phyloP scores from a whole-genome alignment of 92 coral and sea anemone genomes.

The Phenganax stokvisi region DNA sequence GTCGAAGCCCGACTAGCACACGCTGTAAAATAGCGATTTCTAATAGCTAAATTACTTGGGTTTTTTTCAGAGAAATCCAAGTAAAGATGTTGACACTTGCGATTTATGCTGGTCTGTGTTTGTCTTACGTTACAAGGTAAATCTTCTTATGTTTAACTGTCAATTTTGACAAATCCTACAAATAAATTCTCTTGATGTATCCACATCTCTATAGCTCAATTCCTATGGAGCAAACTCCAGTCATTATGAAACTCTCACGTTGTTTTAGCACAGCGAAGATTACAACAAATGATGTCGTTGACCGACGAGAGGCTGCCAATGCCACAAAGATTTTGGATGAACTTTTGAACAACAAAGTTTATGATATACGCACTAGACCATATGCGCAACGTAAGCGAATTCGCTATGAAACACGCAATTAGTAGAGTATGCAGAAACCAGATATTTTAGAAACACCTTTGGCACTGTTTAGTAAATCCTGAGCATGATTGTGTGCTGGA shows the following conservation, averaged over 20 bases:
- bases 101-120: conserved; percentile 15
- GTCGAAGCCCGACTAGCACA: no score
- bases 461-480: no score
- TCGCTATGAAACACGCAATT: background rate
- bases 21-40: no score
- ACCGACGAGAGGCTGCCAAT: conserved; percentile 78
- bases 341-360: conserved; percentile 47
- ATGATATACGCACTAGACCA: conserved; percentile 76
- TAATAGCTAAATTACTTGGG: background rate
- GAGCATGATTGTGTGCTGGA: background rate
- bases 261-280: conserved; percentile 13
- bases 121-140: background rate
- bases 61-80: conserved; percentile 5
- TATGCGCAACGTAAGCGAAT: conserved; percentile 53
- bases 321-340: conserved; percentile 58
- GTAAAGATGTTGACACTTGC: background rate
- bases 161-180: background rate
- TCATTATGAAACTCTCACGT: background rate
- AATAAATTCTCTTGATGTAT: no score
- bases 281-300: conserved; percentile 56
- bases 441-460: no score
- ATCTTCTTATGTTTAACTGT: background rate
- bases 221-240: background rate
- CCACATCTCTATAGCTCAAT: background rate
- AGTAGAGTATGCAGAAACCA: background rate